Conservation (phyloP, 2,888 invertebrate genomes). For the Andrena chrysosceles region DNA sequence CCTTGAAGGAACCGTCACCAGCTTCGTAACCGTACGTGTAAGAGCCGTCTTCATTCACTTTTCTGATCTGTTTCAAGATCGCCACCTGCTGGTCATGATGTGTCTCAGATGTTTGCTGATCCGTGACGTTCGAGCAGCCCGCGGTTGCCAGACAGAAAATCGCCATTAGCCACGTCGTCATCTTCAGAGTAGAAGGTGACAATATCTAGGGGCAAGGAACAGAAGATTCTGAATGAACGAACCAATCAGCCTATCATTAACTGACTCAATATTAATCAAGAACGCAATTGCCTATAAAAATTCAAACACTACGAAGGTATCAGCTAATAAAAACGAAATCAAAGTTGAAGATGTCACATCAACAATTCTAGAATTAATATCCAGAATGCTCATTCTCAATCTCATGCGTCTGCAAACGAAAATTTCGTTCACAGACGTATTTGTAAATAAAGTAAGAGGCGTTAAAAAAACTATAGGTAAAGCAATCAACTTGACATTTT, state of each 20-base stretch:
- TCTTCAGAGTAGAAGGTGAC: constrained; percentile 75
- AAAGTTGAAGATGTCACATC: no score
- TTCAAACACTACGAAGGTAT: no score
- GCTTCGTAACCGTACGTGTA: constrained; percentile 95
- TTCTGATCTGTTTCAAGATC: constrained; percentile 92
- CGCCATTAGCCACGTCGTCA: constrained; percentile 84
- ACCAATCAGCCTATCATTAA: not conserved
- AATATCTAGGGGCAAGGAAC: constrained; percentile 33
- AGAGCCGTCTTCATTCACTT: constrained; percentile 93
- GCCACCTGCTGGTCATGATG: constrained; percentile 90
- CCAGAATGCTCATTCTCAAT: no score
- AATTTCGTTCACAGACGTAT: no score
- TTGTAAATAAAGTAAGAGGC: not conserved
- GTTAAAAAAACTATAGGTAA: not conserved
- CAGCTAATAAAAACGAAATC: no score
- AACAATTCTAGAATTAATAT: not conserved
- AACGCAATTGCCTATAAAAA: no score
- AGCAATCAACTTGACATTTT: not conserved
- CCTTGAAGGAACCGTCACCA: constrained; percentile 93
- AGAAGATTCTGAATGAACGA: constrained; percentile 3
- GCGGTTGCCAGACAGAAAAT: constrained; percentile 83
- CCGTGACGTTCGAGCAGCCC: constrained; percentile 82
- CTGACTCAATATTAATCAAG: not conserved
- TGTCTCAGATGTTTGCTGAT: constrained; percentile 86
- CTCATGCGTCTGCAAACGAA: no score